Percentiles rank a stretch among this genome's conserved stretches.
These are phyloP conservation scores for Otis tarda DNA, from an alignment of 2,113 vertebrate species.

Conservation along the genomic window DNA sequence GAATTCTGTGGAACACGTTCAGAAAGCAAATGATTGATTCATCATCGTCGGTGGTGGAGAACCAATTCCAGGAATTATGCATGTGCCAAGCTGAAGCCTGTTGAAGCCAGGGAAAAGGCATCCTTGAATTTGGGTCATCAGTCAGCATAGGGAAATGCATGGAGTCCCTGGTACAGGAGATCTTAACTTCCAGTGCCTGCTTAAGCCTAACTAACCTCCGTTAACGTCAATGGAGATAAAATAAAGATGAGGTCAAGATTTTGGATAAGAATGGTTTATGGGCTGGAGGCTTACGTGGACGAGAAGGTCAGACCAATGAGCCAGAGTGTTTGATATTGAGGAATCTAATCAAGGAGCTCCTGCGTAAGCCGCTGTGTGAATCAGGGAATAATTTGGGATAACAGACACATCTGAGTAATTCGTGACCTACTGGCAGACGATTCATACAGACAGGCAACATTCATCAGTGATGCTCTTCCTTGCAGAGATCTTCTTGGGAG, in stretches of 20 bases:
- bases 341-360: slow-evolving; percentile 58
- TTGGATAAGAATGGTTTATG: slow-evolving; percentile 42
- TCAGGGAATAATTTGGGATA: slow-evolving; percentile 48
- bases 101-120: slow-evolving; percentile 36
- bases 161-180: slow-evolving; percentile 24
- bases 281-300: neutral
- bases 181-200: neutral
- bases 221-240: slow-evolving; percentile 33
- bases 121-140: slow-evolving; percentile 53
- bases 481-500: neutral
- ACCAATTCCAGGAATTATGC: slow-evolving; percentile 36
- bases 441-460: slow-evolving; percentile 15
- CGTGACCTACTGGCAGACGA: slow-evolving; percentile 28
- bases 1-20: slow-evolving; percentile 53
- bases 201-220: neutral
- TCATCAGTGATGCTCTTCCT: neutral
- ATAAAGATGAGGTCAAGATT: slow-evolving; percentile 58
- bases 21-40: slow-evolving; percentile 62
- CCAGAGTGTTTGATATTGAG: neutral
- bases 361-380: slow-evolving; percentile 52
- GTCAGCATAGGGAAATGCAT: neutral
- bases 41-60: slow-evolving; percentile 19
- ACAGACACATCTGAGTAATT: slow-evolving; percentile 60
- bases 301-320: slow-evolving; percentile 21
- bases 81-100: slow-evolving; percentile 30